These are phyloP conservation scores for Microtus oregoni DNA, from an alignment of 2,113 vertebrate species.

Conservation along the genomic window DNA sequence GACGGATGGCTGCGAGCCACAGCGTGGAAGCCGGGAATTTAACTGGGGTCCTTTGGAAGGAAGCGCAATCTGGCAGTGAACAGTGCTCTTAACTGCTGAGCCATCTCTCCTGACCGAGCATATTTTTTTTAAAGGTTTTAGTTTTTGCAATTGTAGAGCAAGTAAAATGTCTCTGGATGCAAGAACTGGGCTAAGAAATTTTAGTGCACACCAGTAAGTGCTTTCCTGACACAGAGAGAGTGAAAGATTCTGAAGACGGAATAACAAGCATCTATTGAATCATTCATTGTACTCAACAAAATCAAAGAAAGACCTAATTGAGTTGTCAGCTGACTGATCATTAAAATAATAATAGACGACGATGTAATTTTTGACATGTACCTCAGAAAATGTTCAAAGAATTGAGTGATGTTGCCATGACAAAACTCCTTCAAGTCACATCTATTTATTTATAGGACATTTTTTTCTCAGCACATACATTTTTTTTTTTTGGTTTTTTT, in stretches of 20 bases:
- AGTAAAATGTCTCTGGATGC: neutral
- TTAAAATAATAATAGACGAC: conserved; percentile 48
- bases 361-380: conserved; percentile 43
- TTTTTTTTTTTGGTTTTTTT: no score
- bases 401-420: neutral
- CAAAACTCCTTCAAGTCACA: neutral
- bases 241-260: neutral
- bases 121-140: neutral
- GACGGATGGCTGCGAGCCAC: no score
- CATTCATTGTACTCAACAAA: conserved; percentile 26
- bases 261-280: conserved; percentile 5
- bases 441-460: conserved; percentile 5
- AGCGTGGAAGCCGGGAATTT: no score
- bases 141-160: conserved; percentile 3
- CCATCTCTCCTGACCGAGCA: no score
- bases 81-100: no score
- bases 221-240: conserved; percentile 6
- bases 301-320: conserved; percentile 35
- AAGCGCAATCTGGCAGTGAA: no score
- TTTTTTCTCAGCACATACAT: neutral
- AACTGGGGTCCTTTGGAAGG: no score
- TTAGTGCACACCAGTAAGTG: neutral
- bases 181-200: neutral
- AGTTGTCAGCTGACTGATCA: conserved; percentile 10
- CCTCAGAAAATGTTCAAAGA: conserved; percentile 43